A percentile compares a stretch with the other conserved stretches of the same genome.
Evolutionary conservation across 1,140 invertebrate species (phyloP).

Genomic region (Drosophila varians): DNA sequence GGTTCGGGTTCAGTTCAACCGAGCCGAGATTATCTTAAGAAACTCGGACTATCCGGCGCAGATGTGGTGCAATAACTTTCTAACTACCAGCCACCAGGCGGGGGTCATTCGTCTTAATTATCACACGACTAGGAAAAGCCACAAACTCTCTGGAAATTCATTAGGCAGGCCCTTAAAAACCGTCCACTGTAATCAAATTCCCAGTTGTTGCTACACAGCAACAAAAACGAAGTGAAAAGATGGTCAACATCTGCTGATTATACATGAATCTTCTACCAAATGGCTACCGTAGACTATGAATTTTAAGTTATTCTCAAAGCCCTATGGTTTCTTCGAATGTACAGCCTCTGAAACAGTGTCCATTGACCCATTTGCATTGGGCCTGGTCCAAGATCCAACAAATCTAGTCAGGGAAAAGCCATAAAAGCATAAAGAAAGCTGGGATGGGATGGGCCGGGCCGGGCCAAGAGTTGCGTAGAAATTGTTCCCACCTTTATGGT

Average conservation of each 20-base stretch:
- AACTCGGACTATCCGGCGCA: slow-evolving; percentile 21
- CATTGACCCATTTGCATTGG: slow-evolving; percentile 70
- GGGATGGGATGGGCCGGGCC: slow-evolving; percentile 6
- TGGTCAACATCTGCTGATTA: not conserved
- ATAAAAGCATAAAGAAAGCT: slow-evolving; percentile 49
- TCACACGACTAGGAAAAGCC: slow-evolving; percentile 64
- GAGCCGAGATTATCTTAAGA: slow-evolving; percentile 45
- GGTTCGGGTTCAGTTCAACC: slow-evolving; percentile 44
- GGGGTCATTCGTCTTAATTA: slow-evolving; percentile 80
- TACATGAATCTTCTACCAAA: not conserved
- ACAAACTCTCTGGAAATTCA: slow-evolving; percentile 56
- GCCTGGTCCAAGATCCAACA: slow-evolving; percentile 25
- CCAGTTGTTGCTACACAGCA: not conserved
- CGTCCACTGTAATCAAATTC: slow-evolving; percentile 45
- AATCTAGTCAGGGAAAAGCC: slow-evolving; percentile 52
- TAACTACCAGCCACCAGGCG: slow-evolving; percentile 35
- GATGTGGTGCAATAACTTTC: slow-evolving; percentile 78
- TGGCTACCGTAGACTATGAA: not conserved
- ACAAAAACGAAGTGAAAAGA: not conserved
- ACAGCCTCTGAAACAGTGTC: slow-evolving; percentile 53
- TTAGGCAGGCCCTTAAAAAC: slow-evolving; percentile 48
- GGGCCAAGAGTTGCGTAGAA: slow-evolving; percentile 46
- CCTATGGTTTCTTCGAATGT: not conserved
- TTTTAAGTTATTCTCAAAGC: not conserved
- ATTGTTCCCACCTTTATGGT: slow-evolving; percentile 73